A percentile compares a stretch with the other conserved stretches of the same genome.
Evolutionary conservation across 2,113 vertebrate genomes (phyloP).

Genomic region (Cephalopholis sonnerati): DNA sequence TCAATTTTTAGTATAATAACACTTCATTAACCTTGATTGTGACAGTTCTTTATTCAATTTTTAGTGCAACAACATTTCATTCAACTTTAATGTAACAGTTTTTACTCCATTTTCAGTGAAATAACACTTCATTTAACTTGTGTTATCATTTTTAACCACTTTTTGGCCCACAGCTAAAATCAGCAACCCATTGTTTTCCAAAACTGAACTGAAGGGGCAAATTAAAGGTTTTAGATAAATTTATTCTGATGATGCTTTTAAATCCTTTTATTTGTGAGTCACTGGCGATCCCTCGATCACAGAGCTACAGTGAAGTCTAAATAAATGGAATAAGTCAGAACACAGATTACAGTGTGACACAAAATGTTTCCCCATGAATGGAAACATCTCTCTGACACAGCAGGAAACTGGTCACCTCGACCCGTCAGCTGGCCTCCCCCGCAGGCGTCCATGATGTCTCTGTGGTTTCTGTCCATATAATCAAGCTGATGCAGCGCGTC

Average conservation of each 20-base stretch:
- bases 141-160: too few relatives aligned
- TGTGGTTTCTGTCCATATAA: conserved; percentile 15
- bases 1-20: too few relatives aligned
- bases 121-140: too few relatives aligned
- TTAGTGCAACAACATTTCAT: too few relatives aligned
- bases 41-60: too few relatives aligned
- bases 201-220: not conserved
- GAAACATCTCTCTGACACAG: conserved; percentile 1
- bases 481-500: conserved; percentile 19
- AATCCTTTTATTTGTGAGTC: not conserved
- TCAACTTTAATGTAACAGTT: too few relatives aligned
- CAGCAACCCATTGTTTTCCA: too few relatives aligned
- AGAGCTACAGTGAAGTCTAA: not conserved
- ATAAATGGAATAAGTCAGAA: not conserved
- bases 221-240: not conserved
- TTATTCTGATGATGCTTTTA: too few relatives aligned
- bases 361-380: not conserved
- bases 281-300: not conserved
- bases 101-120: too few relatives aligned
- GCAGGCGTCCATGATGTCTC: not conserved
- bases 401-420: conserved; percentile 3
- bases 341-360: not conserved
- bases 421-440: conserved; percentile 2
- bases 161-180: too few relatives aligned
- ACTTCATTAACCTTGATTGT: too few relatives aligned